Conservation (phyloP, 2,888 invertebrate species). For the Apocheima hispidaria region DNA sequence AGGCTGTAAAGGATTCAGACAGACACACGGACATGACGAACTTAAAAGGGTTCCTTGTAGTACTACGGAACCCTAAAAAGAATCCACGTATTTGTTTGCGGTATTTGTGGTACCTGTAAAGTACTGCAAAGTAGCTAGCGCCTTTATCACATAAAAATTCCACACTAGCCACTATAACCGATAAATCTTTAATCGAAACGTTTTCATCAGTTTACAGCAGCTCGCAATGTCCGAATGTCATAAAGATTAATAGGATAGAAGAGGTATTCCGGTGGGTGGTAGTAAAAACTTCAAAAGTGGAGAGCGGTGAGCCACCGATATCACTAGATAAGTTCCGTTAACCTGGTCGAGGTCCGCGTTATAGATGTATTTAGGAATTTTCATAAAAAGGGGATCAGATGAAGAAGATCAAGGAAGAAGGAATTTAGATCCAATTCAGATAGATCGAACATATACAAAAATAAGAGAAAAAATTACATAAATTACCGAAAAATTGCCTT, state of each 20-base stretch:
- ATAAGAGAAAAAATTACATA: too few species aligned
- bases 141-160: background rate
- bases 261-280: conserved; percentile 31
- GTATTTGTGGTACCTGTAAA: too few species aligned
- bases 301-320: conserved; percentile 19
- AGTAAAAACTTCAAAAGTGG: conserved; percentile 40
- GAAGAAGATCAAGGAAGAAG: too few species aligned
- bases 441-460: too few species aligned
- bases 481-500: too few species aligned
- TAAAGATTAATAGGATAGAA: conserved; percentile 43
- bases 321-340: conserved; percentile 30
- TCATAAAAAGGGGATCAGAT: background rate
- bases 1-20: too few species aligned
- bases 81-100: too few species aligned
- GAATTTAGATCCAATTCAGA: too few species aligned
- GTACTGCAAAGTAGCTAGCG: background rate
- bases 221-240: conserved; percentile 43
- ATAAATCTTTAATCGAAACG: conserved; percentile 14
- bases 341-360: conserved; percentile 19
- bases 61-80: too few species aligned
- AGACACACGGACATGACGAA: too few species aligned
- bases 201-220: conserved; percentile 31
- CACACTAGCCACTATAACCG: background rate
- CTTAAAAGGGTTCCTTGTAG: too few species aligned
- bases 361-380: conserved; percentile 1